Base-by-base conservation (phyloP, 2,888 invertebrate genomes). In the Dasypogon diadema region DNA sequence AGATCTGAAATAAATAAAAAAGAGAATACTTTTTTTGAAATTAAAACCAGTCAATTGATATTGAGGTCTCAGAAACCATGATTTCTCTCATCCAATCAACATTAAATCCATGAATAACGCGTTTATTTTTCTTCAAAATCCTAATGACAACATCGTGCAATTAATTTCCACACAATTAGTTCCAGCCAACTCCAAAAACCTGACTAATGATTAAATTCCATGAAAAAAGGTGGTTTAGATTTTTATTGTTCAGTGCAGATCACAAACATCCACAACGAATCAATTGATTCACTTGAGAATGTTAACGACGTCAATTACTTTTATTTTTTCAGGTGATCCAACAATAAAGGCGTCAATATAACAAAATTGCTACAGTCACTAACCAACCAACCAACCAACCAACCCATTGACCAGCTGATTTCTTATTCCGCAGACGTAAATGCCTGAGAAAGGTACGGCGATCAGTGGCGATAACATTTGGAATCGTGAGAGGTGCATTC, bases 311-410 rank as follows among this genome's bases (percentile, higher is more conserved):
- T n/a, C n/a, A n/a, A 37, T 60, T 26, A 21, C 22, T 63, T 37
- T 46, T 74, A 48, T 74, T 74, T 21, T 74, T 63, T 73, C 60
- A 76, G 76, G 76, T 76, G 76, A 63, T 76, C 76, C 63, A 76
- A 22, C 37, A 75, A 60, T 42, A 68, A 55, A 24, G 26, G 63
- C 42, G 42, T 65, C 63, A 37, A 65, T 46, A 18, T 26, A 26
- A 4, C 30, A 26, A 26, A 24, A 48, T 68, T 68, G 26, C 24
- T 48, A 16, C 55, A 55, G 42, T 42, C 12, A 42, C 42, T n/a
- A 5, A 42, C 10, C n/a, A 60, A 21, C 58, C n/a, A 58, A 30
- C 24, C 58, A 10, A 58, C 16, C 58, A 58, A 58, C 26, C 24
- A 30, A 30, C 8, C n/a, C n/a, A n/a, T 24, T 30, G 58, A 30